These are phyloP conservation scores for Chloroceryle inda DNA, from an alignment of 2,797 vertebrate genomes.

Conservation along the genomic window DNA sequence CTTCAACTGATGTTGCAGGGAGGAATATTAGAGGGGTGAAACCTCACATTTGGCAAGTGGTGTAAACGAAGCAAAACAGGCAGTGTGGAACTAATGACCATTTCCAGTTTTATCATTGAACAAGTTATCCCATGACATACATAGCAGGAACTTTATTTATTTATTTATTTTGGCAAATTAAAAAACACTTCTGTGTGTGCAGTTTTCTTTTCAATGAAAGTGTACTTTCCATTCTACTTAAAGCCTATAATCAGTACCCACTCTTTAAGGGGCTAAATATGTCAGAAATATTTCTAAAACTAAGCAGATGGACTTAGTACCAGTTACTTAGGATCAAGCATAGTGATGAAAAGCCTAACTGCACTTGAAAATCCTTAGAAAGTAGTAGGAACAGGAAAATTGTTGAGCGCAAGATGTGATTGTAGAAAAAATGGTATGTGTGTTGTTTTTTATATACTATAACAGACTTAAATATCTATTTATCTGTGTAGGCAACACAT, in stretches of 20 bases:
- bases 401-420: not conserved
- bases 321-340: conserved; percentile 12
- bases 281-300: conserved; percentile 42
- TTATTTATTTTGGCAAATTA: not conserved
- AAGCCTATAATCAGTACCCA: not conserved
- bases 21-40: not conserved
- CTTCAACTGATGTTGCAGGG: not conserved
- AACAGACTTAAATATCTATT: no score
- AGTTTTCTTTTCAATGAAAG: not conserved
- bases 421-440: not conserved
- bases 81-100: not conserved
- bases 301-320: conserved; percentile 9
- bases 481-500: not conserved
- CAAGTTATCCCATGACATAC: not conserved
- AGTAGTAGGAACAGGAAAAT: not conserved
- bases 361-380: not conserved
- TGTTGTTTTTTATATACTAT: not conserved
- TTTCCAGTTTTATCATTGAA: not conserved
- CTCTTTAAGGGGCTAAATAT: not conserved
- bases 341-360: not conserved
- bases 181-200: not conserved
- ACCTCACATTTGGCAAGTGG: not conserved
- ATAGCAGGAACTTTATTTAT: not conserved
- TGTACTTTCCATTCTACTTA: conserved; percentile 24
- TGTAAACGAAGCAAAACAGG: not conserved